Evolutionary conservation across 1,140 invertebrate genomes (phyloP).

Genomic region (Conopomorpha cramerella): DNA sequence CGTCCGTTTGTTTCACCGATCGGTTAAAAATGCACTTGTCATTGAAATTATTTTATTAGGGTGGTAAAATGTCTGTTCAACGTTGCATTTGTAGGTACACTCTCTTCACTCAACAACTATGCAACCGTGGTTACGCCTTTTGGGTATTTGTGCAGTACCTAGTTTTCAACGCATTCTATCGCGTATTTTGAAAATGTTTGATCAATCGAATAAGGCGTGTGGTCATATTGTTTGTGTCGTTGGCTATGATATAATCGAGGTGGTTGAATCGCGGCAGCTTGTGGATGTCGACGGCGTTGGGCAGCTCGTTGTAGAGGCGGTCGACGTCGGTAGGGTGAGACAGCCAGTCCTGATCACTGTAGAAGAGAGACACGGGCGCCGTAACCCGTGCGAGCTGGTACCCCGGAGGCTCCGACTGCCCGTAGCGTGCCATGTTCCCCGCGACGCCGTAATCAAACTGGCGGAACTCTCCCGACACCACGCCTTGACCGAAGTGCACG

Average conservation of each 20-base stretch:
- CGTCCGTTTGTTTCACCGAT: too few species aligned
- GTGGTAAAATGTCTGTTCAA: too few species aligned
- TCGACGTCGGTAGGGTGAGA: constrained; percentile 55
- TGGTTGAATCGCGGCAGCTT: constrained; percentile 59
- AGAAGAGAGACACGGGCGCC: constrained; percentile 68
- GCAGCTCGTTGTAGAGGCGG: constrained; percentile 32
- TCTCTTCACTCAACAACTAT: too few species aligned
- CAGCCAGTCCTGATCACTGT: constrained; percentile 67
- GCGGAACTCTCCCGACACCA: constrained; percentile 45
- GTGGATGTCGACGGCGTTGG: constrained; percentile 44
- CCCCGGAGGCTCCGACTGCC: constrained; percentile 60
- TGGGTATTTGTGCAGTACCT: too few species aligned
- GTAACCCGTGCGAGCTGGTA: constrained; percentile 65
- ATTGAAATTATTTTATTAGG: too few species aligned
- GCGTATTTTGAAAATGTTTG: too few species aligned
- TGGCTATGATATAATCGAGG: constrained; percentile 63
- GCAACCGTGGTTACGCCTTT: too few species aligned
- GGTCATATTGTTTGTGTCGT: too few species aligned
- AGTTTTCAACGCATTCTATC: too few species aligned
- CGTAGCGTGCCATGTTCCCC: constrained; percentile 45
- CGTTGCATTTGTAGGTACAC: too few species aligned
- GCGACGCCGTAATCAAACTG: constrained; percentile 50
- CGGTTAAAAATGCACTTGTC: too few species aligned
- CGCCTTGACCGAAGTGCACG: constrained; percentile 69
- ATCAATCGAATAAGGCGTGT: too few species aligned